phyloP scores from a whole-genome alignment of 2,113 vertebrate species.

The Rallus limicola region DNA sequence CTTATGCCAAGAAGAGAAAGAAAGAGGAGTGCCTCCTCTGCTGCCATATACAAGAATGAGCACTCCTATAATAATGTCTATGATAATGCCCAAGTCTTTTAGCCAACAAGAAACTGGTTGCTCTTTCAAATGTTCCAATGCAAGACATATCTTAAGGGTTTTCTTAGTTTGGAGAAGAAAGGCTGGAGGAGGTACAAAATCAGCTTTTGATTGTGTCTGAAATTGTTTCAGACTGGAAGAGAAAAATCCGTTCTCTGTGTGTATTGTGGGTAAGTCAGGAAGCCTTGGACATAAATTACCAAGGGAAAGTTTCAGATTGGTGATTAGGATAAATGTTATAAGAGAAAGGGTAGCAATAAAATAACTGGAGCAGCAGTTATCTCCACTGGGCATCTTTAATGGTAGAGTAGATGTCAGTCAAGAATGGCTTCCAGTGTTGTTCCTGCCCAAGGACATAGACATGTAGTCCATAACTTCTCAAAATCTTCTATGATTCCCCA shows the following conservation, averaged over 20 bases:
- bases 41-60: not conserved
- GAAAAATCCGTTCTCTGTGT: not conserved
- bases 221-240: not conserved
- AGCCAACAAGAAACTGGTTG: not conserved
- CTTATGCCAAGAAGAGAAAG: not conserved
- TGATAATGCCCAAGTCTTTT: not conserved
- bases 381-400: not conserved
- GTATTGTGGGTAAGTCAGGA: not conserved
- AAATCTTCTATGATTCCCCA: not conserved
- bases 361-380: not conserved
- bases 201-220: not conserved
- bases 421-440: not conserved
- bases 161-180: not conserved
- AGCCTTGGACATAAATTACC: not conserved
- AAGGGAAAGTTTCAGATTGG: not conserved
- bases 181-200: not conserved
- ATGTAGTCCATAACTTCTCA: not conserved
- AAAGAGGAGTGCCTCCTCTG: not conserved
- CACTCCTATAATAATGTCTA: not conserved
- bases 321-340: not conserved
- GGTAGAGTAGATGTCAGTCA: not conserved
- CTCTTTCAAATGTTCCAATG: not conserved
- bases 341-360: not conserved
- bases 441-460: not conserved
- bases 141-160: not conserved